Base-by-base conservation (phyloP, 2,888 invertebrate genomes). In the Osmoderma eremita region DNA sequence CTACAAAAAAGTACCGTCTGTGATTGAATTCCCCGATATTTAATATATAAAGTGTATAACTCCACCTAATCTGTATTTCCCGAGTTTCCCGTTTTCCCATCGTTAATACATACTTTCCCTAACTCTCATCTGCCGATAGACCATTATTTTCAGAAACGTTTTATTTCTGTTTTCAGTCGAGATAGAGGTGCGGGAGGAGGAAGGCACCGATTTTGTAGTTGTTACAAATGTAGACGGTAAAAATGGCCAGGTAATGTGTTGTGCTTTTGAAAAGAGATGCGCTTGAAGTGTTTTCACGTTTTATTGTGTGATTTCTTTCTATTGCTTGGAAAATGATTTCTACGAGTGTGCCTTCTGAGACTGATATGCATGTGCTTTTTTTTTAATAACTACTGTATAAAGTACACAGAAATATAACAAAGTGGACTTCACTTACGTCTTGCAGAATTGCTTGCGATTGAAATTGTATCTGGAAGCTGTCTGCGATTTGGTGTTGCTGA, bases 151-250 rank as follows among this genome's bases (percentile, higher is more conserved):
- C 22, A 61, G 58, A 45, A 13, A 30, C n/a, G 30, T 58, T 63
- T 49, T 67, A 48, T 41, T 65, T 65, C 42, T 50, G 48, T 68
- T 68, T 68, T 38, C 58, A 56, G 54, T 68, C 42, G 54, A 63
- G 65, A 50, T 70, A 69, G 24, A 67, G 68, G 72, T 71, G 42
- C 64, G 65, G 13, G 72, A 72, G 51, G 73, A 73, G 62, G 73
- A 73, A 58, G 69, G 71, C 17, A 68, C 70, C 50, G 75, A 74
- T 65, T 74, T 74, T 72, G 69, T 74, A 36, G 70, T 73, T 39
- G 71, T 73, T 56, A 71, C 74, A 65, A 72, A 67, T 58, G 63
- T 72, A 66, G 68, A 66, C 36, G 66, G 67, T 50, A 73, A 72
- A 69, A 72, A 73, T 24, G 71, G 72, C 66, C 73, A 74, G 74